Conservation (phyloP, 2,888 invertebrate species). For the Coremacera marginata region DNA sequence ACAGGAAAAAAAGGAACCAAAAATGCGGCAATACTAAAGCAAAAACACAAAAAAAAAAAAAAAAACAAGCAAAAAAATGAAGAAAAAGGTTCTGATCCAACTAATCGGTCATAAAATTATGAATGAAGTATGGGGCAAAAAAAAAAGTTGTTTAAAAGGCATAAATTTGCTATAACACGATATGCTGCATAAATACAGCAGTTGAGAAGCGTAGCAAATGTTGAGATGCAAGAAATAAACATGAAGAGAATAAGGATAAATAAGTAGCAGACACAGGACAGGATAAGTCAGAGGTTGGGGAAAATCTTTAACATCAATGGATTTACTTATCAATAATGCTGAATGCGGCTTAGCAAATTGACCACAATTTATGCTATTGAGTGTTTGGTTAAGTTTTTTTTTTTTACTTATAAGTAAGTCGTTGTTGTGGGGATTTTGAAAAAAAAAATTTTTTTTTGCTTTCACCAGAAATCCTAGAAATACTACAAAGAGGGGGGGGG, state of each 20-base stretch:
- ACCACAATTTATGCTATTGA: constrained; percentile 26
- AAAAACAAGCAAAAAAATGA: neutral
- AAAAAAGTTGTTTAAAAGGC: constrained; percentile 11
- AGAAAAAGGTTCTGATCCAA: constrained; percentile 17
- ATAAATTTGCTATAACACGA: constrained; percentile 15
- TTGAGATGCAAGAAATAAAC: neutral
- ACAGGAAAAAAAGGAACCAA: neutral
- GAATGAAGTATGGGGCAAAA: neutral
- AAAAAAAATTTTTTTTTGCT: neutral
- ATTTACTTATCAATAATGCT: neutral
- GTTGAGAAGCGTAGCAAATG: neutral
- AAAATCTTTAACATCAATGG: neutral
- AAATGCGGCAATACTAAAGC: neutral
- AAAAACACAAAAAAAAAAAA: neutral
- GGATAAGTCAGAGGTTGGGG: neutral
- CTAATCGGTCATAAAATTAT: constrained; percentile 25
- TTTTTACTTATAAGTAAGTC: neutral
- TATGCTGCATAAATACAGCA: constrained; percentile 29
- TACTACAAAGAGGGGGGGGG: too few species aligned
- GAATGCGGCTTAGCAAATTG: constrained; percentile 17
- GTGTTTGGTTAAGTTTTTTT: neutral
- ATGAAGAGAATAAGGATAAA: neutral
- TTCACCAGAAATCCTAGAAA: neutral
- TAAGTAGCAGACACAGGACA: neutral
- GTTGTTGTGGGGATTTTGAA: neutral